Conservation (phyloP, 2,888 invertebrate genomes). For the Eristalis intricaria region DNA sequence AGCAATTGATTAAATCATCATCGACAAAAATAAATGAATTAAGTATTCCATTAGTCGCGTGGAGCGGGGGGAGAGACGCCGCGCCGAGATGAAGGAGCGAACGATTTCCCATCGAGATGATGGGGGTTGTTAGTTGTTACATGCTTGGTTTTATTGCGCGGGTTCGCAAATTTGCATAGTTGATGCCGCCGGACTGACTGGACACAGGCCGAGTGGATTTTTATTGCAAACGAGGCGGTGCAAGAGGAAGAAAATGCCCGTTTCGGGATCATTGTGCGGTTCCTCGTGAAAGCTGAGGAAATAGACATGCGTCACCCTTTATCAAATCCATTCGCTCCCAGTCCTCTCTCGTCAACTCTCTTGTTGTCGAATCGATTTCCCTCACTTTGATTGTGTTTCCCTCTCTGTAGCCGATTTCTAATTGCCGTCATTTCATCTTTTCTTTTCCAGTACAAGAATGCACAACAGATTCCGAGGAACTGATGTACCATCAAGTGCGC, state of each 20-base stretch:
- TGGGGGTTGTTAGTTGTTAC: background rate
- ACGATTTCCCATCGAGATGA: conserved; percentile 40
- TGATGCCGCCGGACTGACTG: too few relatives aligned
- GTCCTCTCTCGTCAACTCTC: background rate
- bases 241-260: too few relatives aligned
- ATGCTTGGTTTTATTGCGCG: conserved; percentile 12
- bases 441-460: conserved; percentile 84
- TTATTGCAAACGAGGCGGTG: too few relatives aligned
- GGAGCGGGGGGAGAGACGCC: background rate
- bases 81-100: conserved; percentile 9
- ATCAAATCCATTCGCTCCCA: conserved; percentile 11
- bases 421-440: background rate
- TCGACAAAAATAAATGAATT: conserved; percentile 31
- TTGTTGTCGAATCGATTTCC: conserved; percentile 9
- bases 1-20: conserved; percentile 63
- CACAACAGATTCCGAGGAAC: conserved; percentile 87
- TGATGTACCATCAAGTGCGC: conserved; percentile 84
- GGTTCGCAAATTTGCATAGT: background rate
- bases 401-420: conserved; percentile 7
- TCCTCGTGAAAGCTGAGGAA: too few relatives aligned
- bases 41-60: conserved; percentile 51
- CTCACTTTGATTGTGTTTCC: conserved; percentile 4
- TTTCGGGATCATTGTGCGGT: background rate
- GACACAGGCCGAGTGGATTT: too few relatives aligned
- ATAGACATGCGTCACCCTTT: conserved; percentile 7